phyloP scores from a whole-genome alignment of 2,888 invertebrate species.

The Scotopteryx bipunctaria region DNA sequence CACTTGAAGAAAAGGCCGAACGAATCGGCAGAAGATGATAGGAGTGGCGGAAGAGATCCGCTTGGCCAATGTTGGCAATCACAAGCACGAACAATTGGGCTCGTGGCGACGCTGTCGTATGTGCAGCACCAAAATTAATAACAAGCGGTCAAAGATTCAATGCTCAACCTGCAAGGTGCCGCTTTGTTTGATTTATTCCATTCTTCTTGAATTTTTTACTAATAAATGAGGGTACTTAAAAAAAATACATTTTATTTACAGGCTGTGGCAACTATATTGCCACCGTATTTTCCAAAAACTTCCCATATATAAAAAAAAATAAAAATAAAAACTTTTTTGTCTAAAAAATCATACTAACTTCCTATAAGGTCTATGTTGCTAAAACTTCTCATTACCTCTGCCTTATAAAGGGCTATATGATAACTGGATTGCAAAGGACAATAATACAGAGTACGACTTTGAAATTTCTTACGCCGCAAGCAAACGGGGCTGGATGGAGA shows the following conservation, averaged over 20 bases:
- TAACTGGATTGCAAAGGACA: no score
- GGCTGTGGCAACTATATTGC: conserved; percentile 32
- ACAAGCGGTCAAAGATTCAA: conserved; percentile 34
- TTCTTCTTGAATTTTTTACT: conserved; percentile 19
- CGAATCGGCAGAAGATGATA: conserved; percentile 26
- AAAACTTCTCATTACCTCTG: conserved; percentile 26
- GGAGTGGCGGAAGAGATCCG: conserved; percentile 29
- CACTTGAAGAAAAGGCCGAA: conserved; percentile 19
- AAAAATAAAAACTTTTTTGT: no score
- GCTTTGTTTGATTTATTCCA: conserved; percentile 35
- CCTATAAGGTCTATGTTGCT: conserved; percentile 24
- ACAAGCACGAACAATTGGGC: conserved; percentile 26
- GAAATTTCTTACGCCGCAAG: no score
- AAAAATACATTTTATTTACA: no score
- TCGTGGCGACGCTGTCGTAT: conserved; percentile 31
- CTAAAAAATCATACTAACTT: conserved; percentile 24
- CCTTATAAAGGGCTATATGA: conserved; percentile 31
- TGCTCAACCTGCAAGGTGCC: no score
- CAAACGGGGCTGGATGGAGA: background rate
- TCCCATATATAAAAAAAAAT: conserved; percentile 23
- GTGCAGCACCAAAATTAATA: conserved; percentile 34
- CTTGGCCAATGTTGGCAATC: conserved; percentile 25
- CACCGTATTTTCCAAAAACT: conserved; percentile 27
- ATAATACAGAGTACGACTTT: no score
- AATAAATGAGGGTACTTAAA: conserved; percentile 21